Evolutionary conservation across 2,888 invertebrate genomes (phyloP), one percentile per base, ranked within the genome.

Genomic region (Sinopyrophorus schimmeli): DNA sequence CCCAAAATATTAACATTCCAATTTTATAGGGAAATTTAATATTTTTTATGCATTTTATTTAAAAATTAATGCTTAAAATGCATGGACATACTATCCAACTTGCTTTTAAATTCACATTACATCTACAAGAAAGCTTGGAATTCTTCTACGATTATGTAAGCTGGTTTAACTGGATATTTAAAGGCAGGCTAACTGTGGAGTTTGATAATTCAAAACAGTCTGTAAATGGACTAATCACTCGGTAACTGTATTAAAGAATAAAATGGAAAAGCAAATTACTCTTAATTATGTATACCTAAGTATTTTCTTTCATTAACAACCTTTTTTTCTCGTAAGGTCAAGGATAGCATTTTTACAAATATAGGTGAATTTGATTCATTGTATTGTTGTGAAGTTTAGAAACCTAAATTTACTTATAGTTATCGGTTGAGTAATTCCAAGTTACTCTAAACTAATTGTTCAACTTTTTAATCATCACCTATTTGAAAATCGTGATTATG

Each of bases 111-210:
- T 24, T 3, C 24, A 7, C 10, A 24, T 10, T 3, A 24, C 24
- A 24, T 10, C 20, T 3, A 24, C 24, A 24, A 10, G 24, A 24
- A 24, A 24, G 24, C 7, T 9, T 24, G 10, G 10, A 20, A 24
- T 24, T 24, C 24, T 10, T 3, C 24, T 9, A 24, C 24, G 24
- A n/a, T 24, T 24, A 24, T 24, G 24, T 24, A 24, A 24, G 24
- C 24, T 3, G 7, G 24, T 24, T 20, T 20, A n/a, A 24, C 24
- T 24, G 24, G n/a, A 24, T 24, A 24, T 24, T 24, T 24, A 9
- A 24, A 20, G 24, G 24, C 7, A 24, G 10, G 24, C 24, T 24
- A 24, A n/a, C 24, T 10, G 24, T 24, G 7, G 7, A 10, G 3
- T 24, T 24, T 10, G 5, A 24, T 24, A 24, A 24, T 24, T 24